Percentiles rank a stretch among this genome's conserved stretches.
Evolutionary conservation across 2,888 invertebrate genomes (phyloP).

Genomic region (Andricus quercusramuli): DNA sequence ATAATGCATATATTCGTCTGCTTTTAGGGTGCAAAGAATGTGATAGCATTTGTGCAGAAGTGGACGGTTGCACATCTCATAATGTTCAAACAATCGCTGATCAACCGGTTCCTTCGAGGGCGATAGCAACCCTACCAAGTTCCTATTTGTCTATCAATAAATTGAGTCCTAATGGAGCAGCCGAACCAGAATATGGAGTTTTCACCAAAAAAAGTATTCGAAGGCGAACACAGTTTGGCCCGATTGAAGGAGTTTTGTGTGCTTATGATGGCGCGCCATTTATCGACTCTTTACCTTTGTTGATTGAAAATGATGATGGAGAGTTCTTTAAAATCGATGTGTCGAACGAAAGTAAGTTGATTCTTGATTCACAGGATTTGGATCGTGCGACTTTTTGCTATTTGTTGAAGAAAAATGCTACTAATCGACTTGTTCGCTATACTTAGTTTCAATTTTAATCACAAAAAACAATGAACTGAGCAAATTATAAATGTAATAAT

Average conservation of each 20-base stretch:
- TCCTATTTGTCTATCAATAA: slow-evolving; percentile 82
- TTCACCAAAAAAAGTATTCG: slow-evolving; percentile 86
- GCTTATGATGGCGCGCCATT: slow-evolving; percentile 71
- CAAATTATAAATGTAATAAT: too few species aligned
- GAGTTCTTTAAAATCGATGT: slow-evolving; percentile 81
- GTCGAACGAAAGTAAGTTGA: slow-evolving; percentile 83
- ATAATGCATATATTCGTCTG: slow-evolving; percentile 6
- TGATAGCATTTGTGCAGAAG: slow-evolving; percentile 70
- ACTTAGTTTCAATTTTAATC: too few species aligned
- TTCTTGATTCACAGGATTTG: neutral
- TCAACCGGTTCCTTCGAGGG: slow-evolving; percentile 86
- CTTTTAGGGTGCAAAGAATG: slow-evolving; percentile 77
- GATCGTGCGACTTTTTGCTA: too few species aligned
- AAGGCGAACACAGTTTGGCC: slow-evolving; percentile 88
- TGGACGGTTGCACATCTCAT: slow-evolving; percentile 71
- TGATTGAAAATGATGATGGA: slow-evolving; percentile 80
- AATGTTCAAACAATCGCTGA: slow-evolving; percentile 81
- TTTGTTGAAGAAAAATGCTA: too few species aligned
- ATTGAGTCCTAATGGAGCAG: slow-evolving; percentile 65
- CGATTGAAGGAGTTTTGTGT: slow-evolving; percentile 85
- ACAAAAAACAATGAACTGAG: too few species aligned
- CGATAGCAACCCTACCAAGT: slow-evolving; percentile 88
- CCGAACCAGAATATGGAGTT: slow-evolving; percentile 80
- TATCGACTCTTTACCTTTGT: slow-evolving; percentile 75
- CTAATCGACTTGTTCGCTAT: too few species aligned